Percentiles rank a stretch among this genome's conserved stretches.
Evolutionary conservation across 2,113 vertebrate genomes (phyloP).

Genomic region (Pao palembangensis): DNA sequence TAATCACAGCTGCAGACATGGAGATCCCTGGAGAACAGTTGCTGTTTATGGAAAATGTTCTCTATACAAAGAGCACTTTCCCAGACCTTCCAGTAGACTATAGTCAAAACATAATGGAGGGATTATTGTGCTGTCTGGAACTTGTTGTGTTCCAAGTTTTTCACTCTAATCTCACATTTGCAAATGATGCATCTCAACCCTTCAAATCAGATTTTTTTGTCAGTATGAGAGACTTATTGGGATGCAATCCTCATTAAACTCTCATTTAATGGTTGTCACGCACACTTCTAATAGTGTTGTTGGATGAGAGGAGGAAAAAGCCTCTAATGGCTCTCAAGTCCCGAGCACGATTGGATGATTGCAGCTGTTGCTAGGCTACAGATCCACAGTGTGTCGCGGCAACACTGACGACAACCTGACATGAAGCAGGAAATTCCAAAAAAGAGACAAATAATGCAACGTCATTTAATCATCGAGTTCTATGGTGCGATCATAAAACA

Average conservation of each 20-base stretch:
- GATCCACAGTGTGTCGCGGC: conserved; percentile 24
- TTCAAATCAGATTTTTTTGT: too few species aligned
- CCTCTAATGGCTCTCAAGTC: conserved; percentile 40
- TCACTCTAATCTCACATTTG: not conserved
- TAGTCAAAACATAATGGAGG: not conserved
- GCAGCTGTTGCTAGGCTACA: conserved; percentile 68
- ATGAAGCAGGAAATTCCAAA: conserved; percentile 15
- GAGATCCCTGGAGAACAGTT: conserved; percentile 15
- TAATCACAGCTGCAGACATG: not conserved
- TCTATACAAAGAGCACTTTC: conserved; percentile 13
- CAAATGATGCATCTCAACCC: not conserved
- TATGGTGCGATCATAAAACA: conserved; percentile 63
- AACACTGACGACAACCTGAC: not conserved
- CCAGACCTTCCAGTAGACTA: not conserved
- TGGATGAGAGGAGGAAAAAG: conserved; percentile 28
- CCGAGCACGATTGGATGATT: conserved; percentile 44
- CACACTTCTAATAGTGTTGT: conserved; percentile 15
- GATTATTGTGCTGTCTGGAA: conserved; percentile 7
- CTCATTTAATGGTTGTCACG: conserved; percentile 3
- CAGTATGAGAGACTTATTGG: not conserved
- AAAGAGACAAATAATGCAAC: conserved; percentile 34
- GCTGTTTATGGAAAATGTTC: conserved; percentile 26
- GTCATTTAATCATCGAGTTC: conserved; percentile 67
- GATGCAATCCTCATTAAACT: not conserved
- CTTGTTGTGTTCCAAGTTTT: not conserved